phyloP scores from a whole-genome alignment of 2,888 invertebrate species.

The Heliconius sara region DNA sequence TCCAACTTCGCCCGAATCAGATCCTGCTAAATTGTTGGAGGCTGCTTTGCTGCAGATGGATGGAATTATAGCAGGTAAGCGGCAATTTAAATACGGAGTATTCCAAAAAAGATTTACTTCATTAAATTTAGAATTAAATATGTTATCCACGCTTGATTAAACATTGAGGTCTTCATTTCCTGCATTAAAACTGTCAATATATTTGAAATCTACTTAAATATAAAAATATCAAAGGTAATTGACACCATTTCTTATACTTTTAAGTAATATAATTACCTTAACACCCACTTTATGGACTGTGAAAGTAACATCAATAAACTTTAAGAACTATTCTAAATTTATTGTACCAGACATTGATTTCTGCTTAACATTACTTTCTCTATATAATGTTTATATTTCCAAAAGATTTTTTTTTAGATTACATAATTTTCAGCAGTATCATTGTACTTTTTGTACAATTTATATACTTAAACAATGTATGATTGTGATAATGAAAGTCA shows the following conservation, averaged over 20 bases:
- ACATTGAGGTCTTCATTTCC: constrained; percentile 43
- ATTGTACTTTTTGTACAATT: too few relatives aligned
- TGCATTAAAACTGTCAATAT: constrained; percentile 29
- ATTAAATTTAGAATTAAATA: not conserved
- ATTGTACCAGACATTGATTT: not conserved
- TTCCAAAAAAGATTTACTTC: not conserved
- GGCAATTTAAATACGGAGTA: constrained; percentile 35
- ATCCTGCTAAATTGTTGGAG: constrained; percentile 93
- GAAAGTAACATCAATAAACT: not conserved
- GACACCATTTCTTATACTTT: not conserved
- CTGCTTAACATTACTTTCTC: not conserved
- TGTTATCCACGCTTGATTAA: constrained; percentile 43
- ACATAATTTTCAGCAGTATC: too few relatives aligned
- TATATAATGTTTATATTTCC: not conserved
- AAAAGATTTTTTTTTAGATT: too few relatives aligned
- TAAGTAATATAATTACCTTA: not conserved
- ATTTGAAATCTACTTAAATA: not conserved
- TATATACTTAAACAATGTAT: too few relatives aligned
- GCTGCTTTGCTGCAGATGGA: constrained; percentile 95
- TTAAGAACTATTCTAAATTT: not conserved
- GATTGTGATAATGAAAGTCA: too few relatives aligned
- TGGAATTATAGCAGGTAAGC: constrained; percentile 91
- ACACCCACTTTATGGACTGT: not conserved
- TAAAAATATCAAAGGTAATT: not conserved
- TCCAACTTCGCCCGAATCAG: constrained; percentile 87